Conservation (phyloP, 2,113 vertebrate species). For the Ctenomys sociabilis region DNA sequence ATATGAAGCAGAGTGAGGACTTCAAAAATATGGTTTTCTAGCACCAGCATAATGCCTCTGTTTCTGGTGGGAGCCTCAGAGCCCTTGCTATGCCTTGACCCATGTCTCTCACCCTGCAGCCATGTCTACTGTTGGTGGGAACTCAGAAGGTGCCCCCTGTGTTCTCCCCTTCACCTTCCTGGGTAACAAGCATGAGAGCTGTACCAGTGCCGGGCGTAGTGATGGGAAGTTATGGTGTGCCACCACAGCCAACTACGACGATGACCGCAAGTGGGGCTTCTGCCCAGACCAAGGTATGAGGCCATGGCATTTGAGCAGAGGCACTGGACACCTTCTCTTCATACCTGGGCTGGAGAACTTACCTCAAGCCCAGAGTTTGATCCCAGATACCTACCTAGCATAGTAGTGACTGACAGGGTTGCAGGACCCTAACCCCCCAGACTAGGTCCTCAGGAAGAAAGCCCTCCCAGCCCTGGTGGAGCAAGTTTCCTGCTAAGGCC, state of each 20-base stretch:
- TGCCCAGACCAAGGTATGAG: conserved; percentile 95
- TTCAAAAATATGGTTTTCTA: rapidly evolving
- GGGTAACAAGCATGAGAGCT: conserved; percentile 92
- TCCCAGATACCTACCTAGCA: neutral
- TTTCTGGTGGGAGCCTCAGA: neutral
- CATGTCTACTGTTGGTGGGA: conserved; percentile 97
- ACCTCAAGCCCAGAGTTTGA: neutral
- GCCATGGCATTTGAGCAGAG: neutral
- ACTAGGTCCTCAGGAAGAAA: neutral
- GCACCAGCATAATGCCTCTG: rapidly evolving
- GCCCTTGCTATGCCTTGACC: neutral
- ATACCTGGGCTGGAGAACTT: neutral
- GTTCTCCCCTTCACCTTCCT: conserved; percentile 97
- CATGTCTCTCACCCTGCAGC: conserved; percentile 82
- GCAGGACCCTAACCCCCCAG: too few relatives aligned
- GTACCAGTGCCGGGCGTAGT: conserved; percentile 92
- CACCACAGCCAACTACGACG: conserved; percentile 92
- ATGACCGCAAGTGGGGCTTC: conserved; percentile 98
- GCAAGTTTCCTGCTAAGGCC: neutral
- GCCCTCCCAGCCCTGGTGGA: rapidly evolving
- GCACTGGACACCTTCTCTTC: rapidly evolving
- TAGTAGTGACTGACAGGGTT: neutral
- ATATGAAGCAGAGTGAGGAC: rapidly evolving
- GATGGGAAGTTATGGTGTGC: conserved; percentile 97
- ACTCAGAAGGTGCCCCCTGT: conserved; percentile 94